These are phyloP conservation scores for Penaeus vannamei DNA, from an alignment of 1,140 invertebrate species.

Conservation along the genomic window DNA sequence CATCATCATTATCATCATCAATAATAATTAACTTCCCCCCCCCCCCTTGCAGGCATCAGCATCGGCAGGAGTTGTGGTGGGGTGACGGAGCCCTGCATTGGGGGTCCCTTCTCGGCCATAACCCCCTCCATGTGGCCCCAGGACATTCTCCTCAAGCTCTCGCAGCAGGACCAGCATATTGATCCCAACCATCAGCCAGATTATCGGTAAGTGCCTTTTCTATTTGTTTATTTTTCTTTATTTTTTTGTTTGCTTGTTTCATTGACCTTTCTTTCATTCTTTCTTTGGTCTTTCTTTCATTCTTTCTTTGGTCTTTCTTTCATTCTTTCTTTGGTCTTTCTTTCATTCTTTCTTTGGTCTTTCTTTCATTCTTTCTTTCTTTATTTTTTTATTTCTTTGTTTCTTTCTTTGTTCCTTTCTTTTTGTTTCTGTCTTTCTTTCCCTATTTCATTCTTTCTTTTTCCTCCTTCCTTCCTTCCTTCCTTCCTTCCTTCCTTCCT, in stretches of 20 bases:
- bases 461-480: no score
- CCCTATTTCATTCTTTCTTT: no score
- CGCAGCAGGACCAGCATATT: conserved; percentile 77
- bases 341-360: no score
- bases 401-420: no score
- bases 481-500: no score
- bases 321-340: no score
- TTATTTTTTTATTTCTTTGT: no score
- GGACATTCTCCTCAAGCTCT: conserved; percentile 86
- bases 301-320: no score
- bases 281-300: no score
- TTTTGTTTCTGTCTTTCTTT: no score
- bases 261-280: not conserved
- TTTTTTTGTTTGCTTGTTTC: not conserved
- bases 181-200: conserved; percentile 79
- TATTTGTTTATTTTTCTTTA: not conserved
- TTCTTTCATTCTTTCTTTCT: no score
- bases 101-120: conserved; percentile 84
- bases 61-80: conserved; percentile 40
- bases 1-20: no score
- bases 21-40: not conserved
- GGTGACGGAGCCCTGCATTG: conserved; percentile 69
- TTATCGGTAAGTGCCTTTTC: conserved; percentile 73
- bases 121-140: conserved; percentile 98
- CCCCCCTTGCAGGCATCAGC: conserved; percentile 19